Evolutionary conservation across 2,888 invertebrate species (phyloP).

Genomic region (Netelia virgata): DNA sequence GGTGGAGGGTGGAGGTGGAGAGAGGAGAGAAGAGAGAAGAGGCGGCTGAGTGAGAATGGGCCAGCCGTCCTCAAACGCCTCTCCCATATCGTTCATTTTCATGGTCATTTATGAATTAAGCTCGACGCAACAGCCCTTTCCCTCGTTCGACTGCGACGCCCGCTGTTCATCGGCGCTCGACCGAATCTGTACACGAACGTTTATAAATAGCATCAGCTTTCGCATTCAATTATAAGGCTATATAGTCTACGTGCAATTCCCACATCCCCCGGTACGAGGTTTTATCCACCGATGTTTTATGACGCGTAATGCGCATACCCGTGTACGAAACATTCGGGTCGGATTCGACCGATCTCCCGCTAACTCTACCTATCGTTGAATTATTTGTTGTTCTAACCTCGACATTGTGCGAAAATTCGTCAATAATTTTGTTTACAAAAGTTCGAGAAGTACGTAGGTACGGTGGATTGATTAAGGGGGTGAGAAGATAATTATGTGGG

Average conservation of each 20-base stretch:
- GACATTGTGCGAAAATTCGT: background rate
- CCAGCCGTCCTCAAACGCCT: background rate
- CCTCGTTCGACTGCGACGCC: constrained; percentile 7
- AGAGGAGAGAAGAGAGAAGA: no score
- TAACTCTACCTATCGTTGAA: background rate
- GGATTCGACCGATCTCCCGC: background rate
- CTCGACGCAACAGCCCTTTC: constrained; percentile 40
- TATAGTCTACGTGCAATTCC: constrained; percentile 20
- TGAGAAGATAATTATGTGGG: no score
- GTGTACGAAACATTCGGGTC: background rate
- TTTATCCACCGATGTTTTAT: constrained; percentile 22
- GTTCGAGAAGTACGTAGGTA: background rate
- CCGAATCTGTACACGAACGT: background rate
- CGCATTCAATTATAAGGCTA: constrained; percentile 68
- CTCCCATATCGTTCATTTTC: constrained; percentile 59
- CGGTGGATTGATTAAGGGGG: background rate
- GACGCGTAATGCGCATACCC: constrained; percentile 34
- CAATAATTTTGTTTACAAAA: background rate
- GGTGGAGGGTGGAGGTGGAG: no score
- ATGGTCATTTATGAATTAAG: constrained; percentile 68
- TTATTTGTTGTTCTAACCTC: background rate
- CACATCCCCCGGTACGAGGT: constrained; percentile 29
- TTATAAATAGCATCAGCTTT: constrained; percentile 60
- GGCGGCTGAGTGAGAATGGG: no score
- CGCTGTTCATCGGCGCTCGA: constrained; percentile 28